A percentile compares a stretch with the other conserved stretches of the same genome.
Conservation (phyloP, 2,113 vertebrate genomes). For the Trinectes maculatus region DNA sequence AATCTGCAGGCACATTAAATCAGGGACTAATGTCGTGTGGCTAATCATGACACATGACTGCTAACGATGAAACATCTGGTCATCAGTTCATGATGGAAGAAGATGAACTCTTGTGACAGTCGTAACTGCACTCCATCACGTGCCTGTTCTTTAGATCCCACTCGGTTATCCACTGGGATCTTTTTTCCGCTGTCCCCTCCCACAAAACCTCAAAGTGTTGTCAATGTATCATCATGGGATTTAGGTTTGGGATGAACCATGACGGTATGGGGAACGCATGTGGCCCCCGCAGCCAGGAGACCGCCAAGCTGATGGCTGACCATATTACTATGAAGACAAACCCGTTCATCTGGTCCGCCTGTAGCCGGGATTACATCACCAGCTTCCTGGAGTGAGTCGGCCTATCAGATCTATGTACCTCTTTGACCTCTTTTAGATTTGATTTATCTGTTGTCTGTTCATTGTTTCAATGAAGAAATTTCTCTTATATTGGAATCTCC, state of each 20-base stretch:
- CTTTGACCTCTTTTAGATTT: conserved; percentile 21
- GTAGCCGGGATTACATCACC: conserved; percentile 98
- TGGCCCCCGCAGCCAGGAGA: conserved; percentile 93
- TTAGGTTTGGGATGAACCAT: conserved; percentile 98
- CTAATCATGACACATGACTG: no score
- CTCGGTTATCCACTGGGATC: conserved; percentile 14
- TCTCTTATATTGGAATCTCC: no score
- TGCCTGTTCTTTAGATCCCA: conserved; percentile 27
- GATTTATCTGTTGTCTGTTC: neutral
- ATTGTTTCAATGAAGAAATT: neutral
- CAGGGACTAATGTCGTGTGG: no score
- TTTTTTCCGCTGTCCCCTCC: conserved; percentile 9
- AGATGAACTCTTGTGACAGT: conserved; percentile 17
- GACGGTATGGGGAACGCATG: conserved; percentile 96
- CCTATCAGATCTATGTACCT: conserved; percentile 47
- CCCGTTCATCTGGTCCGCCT: conserved; percentile 96
- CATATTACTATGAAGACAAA: conserved; percentile 99
- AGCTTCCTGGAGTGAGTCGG: conserved; percentile 96
- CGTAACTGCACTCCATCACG: conserved; percentile 4
- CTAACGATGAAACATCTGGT: conserved; percentile 4
- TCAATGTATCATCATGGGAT: conserved; percentile 52
- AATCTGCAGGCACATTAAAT: no score
- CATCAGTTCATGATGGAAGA: neutral
- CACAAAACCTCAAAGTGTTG: conserved; percentile 38
- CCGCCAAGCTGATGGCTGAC: conserved; percentile 97